Evolutionary conservation across 2,888 invertebrate species (phyloP).

Genomic region (Dasysyrphus albostriatus): DNA sequence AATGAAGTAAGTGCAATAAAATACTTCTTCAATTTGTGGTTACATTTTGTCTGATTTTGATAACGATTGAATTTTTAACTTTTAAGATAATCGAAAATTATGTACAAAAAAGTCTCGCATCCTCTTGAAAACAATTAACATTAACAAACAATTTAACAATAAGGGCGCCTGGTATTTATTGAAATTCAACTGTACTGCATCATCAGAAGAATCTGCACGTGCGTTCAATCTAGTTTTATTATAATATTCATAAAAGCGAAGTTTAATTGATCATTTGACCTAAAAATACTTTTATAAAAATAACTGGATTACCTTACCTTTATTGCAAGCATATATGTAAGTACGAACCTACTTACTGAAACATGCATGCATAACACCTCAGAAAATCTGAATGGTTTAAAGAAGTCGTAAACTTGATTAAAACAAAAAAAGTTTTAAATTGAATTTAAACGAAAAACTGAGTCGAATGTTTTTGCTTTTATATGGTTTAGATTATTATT

Average conservation of each 20-base stretch:
- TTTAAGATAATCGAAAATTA: not conserved
- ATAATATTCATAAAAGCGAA: not conserved
- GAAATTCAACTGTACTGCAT: not conserved
- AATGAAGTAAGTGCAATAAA: not conserved
- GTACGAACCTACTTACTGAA: not conserved
- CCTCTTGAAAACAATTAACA: not conserved
- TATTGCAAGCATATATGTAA: not conserved
- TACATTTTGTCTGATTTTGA: not conserved
- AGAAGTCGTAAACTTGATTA: not conserved
- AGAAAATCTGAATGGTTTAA: not conserved
- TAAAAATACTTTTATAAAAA: not conserved
- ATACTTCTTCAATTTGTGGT: not conserved
- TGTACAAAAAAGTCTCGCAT: not conserved
- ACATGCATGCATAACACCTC: not conserved
- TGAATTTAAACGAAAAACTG: too few relatives aligned
- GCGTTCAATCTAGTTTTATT: not conserved
- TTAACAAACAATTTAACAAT: not conserved
- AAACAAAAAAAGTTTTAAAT: not conserved
- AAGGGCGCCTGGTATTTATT: not conserved
- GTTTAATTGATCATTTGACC: constrained; percentile 10
- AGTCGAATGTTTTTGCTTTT: not conserved
- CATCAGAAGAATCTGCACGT: not conserved
- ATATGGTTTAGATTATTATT: too few relatives aligned
- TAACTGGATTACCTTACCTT: not conserved
- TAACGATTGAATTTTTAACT: not conserved